Evolutionary conservation across 2,888 invertebrate genomes (phyloP).

Genomic region (Tryphoninae sp.): DNA sequence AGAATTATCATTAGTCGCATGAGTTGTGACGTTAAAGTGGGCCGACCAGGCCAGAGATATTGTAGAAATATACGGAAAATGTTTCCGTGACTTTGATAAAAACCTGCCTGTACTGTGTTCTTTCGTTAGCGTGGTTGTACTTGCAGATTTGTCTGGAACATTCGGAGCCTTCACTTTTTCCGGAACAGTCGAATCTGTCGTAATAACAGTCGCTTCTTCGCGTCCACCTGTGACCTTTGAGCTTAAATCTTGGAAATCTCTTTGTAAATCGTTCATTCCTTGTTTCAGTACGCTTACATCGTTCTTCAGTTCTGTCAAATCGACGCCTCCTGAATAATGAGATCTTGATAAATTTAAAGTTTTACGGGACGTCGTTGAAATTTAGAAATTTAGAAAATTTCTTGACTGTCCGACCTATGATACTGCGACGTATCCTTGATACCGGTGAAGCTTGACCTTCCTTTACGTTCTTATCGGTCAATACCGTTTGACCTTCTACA

Average conservation of each 20-base stretch:
- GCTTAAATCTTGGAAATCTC: slow-evolving; percentile 60
- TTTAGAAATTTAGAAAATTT: background rate
- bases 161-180: background rate
- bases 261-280: slow-evolving; percentile 63
- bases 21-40: too few relatives aligned
- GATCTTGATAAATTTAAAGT: background rate
- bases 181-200: background rate
- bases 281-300: slow-evolving; percentile 63
- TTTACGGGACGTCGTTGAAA: background rate
- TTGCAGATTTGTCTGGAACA: background rate
- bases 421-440: slow-evolving; percentile 40
- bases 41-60: too few relatives aligned
- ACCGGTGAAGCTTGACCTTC: slow-evolving; percentile 33
- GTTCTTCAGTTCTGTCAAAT: slow-evolving; percentile 64
- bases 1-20: slow-evolving; percentile 23
- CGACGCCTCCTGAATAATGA: slow-evolving; percentile 53
- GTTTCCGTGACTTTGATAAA: too few relatives aligned
- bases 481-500: background rate
- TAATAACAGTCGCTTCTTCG: slow-evolving; percentile 4
- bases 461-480: slow-evolving; percentile 5
- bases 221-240: slow-evolving; percentile 45
- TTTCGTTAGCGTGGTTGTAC: slow-evolving; percentile 23
- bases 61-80: too few relatives aligned
- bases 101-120: too few relatives aligned
- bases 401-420: slow-evolving; percentile 46